Percentiles rank a stretch among this genome's conserved stretches.
These are phyloP conservation scores for Euglossa dilemma DNA, from an alignment of 1,140 invertebrate genomes.

Conservation along the genomic window DNA sequence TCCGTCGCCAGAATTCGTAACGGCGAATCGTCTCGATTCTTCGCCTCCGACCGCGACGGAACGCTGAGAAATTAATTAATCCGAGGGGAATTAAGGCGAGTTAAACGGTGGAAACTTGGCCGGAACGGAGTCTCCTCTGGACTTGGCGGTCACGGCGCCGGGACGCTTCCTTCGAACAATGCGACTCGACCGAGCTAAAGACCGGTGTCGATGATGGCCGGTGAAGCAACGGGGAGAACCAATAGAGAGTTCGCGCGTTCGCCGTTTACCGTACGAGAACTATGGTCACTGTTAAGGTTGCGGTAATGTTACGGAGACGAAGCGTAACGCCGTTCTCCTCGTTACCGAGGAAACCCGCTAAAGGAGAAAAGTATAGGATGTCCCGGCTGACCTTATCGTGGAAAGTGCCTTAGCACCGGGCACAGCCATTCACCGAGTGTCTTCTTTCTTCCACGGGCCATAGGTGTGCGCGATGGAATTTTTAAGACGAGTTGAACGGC, in stretches of 20 bases:
- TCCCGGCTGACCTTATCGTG: background rate
- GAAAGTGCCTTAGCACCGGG: background rate
- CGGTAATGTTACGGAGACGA: conserved; percentile 57
- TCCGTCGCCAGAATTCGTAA: background rate
- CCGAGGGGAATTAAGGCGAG: conserved; percentile 3
- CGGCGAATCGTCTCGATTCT: conserved; percentile 8
- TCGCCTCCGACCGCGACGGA: conserved; percentile 6
- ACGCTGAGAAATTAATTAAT: conserved; percentile 44
- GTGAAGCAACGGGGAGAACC: background rate
- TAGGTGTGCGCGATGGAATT: background rate
- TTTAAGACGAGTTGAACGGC: background rate
- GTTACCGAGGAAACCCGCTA: background rate
- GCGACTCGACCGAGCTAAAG: background rate
- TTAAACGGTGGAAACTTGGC: conserved; percentile 4
- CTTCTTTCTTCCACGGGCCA: background rate
- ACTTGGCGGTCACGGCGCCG: background rate
- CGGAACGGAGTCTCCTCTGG: background rate
- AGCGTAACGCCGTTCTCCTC: conserved; percentile 1
- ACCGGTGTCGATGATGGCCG: background rate
- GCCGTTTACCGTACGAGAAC: background rate
- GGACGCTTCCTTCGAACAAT: background rate
- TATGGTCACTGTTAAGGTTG: conserved; percentile 9
- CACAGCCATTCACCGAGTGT: background rate
- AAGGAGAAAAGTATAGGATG: background rate
- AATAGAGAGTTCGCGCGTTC: background rate